Base-by-base conservation (phyloP, 2,113 vertebrate species). In the Numenius arquata region DNA sequence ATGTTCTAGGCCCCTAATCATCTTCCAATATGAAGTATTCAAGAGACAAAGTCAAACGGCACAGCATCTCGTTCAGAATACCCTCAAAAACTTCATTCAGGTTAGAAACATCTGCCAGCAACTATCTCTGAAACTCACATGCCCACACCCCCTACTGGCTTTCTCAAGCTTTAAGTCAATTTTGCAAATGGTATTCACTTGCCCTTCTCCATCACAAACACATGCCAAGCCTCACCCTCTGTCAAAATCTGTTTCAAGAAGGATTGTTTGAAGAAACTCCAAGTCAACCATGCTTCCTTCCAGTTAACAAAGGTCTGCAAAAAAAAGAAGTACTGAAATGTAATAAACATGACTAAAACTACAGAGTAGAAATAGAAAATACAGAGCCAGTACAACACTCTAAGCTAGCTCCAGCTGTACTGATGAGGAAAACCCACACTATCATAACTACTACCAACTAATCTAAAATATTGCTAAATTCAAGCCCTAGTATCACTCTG, bases 261-360 rank as follows among this genome's bases (percentile, higher is more conserved):
- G 66, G 99, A 99, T 63, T 99, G 99, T 93, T 99, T 99, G 97
- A 99, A 99, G 98, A 99, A 99, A 97, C 99, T 99, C 99, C 99
- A 99, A 8, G 99, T 99, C 94, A 99, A 81, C 70, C 96, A 95
- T 80, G 99, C 98, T 90, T 99, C 98, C 71, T 97, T 98, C 99
- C 98, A 98, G 89, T 99, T 98, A 26, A 99, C 67, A 94, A 99
- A 96, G 5, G 98, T 97, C 99, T 99, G 93, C 11, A 97, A 95
- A 80, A 83, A 81, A 84, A 85, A 25, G 9, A 21, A 25, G 26
- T 3, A 41, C 2, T 62, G 40, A 17, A 43, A 74, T 34, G 30
- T 70, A 84, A 82, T 26, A 66, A 91, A n/a, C 0, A 1, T 11
- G 15, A 65, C 0, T 34, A 47, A 56, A 74, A 36, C 34, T 30